A percentile compares a stretch with the other conserved stretches of the same genome.
phyloP scores from a whole-genome alignment of 2,113 vertebrate genomes.

The Abramis brama region DNA sequence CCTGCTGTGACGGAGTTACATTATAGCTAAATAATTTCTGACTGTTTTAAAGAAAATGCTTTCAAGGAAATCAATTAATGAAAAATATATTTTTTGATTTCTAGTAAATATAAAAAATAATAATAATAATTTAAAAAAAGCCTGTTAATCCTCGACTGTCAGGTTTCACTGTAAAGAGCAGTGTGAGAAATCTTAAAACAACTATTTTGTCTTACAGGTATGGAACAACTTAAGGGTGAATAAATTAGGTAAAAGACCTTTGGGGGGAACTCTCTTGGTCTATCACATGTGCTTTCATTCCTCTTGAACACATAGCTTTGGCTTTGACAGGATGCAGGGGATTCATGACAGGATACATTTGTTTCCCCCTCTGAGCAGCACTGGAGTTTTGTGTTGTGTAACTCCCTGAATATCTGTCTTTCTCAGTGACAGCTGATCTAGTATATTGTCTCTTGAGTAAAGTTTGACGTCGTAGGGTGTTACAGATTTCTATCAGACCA shows the following conservation, averaged over 20 bases:
- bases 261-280: background rate
- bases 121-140: no score
- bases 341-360: slow-evolving; percentile 15
- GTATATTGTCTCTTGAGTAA: background rate
- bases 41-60: no score
- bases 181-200: background rate
- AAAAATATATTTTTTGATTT: no score
- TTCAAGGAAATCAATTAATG: no score
- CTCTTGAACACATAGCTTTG: slow-evolving; percentile 3
- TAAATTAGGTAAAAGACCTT: background rate
- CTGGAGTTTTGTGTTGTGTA: slow-evolving; percentile 5
- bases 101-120: no score
- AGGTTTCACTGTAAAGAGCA: background rate
- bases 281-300: background rate
- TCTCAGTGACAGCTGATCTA: background rate
- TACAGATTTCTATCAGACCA: background rate
- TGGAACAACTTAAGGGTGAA: background rate
- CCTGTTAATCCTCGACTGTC: background rate
- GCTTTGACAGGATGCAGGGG: slow-evolving; percentile 29
- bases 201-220: background rate
- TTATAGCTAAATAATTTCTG: no score
- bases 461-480: background rate
- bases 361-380: slow-evolving; percentile 5
- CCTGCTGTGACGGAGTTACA: background rate
- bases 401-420: background rate